These are phyloP conservation scores for Oligia latruncula DNA, from an alignment of 2,888 invertebrate species.

Conservation along the genomic window DNA sequence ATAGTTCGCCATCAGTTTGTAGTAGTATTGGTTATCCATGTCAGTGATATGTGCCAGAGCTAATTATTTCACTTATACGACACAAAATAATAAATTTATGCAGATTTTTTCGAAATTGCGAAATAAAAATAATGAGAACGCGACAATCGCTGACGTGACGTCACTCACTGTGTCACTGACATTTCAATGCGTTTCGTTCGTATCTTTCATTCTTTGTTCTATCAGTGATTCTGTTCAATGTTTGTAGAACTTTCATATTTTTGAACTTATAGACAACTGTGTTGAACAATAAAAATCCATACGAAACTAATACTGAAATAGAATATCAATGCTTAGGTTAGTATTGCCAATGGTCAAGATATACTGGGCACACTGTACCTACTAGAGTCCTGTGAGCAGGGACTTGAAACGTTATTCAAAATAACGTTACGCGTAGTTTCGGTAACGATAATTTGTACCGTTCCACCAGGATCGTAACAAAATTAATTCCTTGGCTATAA, in stretches of 20 bases:
- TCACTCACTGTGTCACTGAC: conserved; percentile 80
- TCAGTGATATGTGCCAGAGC: conserved; percentile 44
- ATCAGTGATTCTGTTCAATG: background rate
- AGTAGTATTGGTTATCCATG: conserved; percentile 89
- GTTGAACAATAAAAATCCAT: background rate
- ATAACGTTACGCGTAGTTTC: too few species aligned
- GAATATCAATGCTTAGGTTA: background rate
- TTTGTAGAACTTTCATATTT: conserved; percentile 10
- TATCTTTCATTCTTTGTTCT: conserved; percentile 4
- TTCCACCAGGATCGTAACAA: too few species aligned
- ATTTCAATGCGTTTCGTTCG: conserved; percentile 60
- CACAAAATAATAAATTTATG: conserved; percentile 67
- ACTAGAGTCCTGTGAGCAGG: background rate
- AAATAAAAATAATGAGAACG: conserved; percentile 89
- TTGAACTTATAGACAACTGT: background rate
- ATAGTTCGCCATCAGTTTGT: conserved; percentile 88
- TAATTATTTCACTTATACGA: conserved; percentile 31
- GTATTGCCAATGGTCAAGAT: background rate
- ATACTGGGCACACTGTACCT: conserved; percentile 5
- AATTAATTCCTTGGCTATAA: too few species aligned
- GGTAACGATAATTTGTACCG: too few species aligned
- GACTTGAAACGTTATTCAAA: too few species aligned
- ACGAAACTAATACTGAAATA: background rate
- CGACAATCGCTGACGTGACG: conserved; percentile 82
- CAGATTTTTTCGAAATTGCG: conserved; percentile 81